Base-by-base conservation (phyloP, 2,797 vertebrate genomes). In the Anisognathus igniventris region DNA sequence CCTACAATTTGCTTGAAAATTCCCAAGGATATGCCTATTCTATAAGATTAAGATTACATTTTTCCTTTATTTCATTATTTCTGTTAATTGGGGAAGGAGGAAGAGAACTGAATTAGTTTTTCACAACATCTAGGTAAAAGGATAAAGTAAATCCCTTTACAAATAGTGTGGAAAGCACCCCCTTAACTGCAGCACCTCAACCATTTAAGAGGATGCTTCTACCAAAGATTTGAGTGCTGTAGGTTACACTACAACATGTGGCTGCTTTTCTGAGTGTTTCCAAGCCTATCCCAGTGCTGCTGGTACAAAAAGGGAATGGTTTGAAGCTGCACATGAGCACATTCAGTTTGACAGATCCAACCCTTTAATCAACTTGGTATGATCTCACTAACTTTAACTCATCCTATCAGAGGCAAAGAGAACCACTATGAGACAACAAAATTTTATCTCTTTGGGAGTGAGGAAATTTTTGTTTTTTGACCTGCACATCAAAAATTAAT, bases 51-150 rank as follows among this genome's bases (percentile, higher is more conserved):
- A 31, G 31, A 37, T 21, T n/a, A 60, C 2, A 27, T 53, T 86
- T 83, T 81, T 12, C 37, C 33, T 28, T 9, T 24, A 60, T 78
- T 80, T 88, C 30, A 78, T 40, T 85, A 61, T 87, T 94, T 57
- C 24, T 80, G 7, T 58, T 86, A 60, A 39, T 4, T 15, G 27
- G 12, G 3, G 30, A 35, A 20, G 20, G 14, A 75, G 33, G 40
- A 51, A 58, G 23, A 47, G 40, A 58, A 65, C 23, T n/a, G 22
- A 48, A 37, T 48, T 53, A 0, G 3, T 65, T 65, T 91, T 64
- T 35, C 48, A 66, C 20, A 54, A 56, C 7, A 31, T 21, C 12
- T 47, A 51, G 12, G 20, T 89, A 64, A 88, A 79, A 44, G 10
- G 23, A 80, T 48, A 16, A 85, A 81, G 35, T 76, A 44, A 87